phyloP scores from a whole-genome alignment of 2,113 vertebrate genomes.

The Entosphenus tridentatus region DNA sequence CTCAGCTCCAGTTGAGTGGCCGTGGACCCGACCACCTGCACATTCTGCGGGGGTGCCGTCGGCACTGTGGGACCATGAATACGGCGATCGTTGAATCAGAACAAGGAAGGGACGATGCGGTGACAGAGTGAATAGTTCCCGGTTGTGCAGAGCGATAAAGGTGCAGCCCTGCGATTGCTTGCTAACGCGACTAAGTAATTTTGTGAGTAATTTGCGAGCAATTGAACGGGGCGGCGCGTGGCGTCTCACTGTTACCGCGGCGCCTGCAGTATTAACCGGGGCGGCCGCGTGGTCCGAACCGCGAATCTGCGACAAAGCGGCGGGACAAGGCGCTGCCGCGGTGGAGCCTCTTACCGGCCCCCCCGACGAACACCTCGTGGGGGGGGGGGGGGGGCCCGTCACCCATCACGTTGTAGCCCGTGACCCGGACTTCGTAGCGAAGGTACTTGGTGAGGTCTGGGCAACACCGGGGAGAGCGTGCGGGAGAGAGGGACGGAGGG shows the following conservation, averaged over 20 bases:
- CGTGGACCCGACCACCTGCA: constrained; percentile 41
- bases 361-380: constrained; percentile 84
- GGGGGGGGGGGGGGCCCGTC: constrained; percentile 63
- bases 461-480: neutral
- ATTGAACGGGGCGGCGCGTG: too few relatives aligned
- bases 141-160: too few relatives aligned
- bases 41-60: constrained; percentile 47
- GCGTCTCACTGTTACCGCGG: too few relatives aligned
- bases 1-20: constrained; percentile 81
- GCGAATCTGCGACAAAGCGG: too few relatives aligned
- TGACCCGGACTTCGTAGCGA: constrained; percentile 82
- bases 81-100: too few relatives aligned
- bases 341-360: constrained; percentile 40
- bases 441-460: constrained; percentile 70
- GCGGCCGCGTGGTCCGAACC: too few relatives aligned
- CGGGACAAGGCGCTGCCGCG: accelerated
- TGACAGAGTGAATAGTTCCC: too few relatives aligned
- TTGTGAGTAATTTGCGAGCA: too few relatives aligned
- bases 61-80: constrained; percentile 31
- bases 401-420: constrained; percentile 64
- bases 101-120: too few relatives aligned
- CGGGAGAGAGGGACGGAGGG: neutral
- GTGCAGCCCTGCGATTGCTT: too few relatives aligned
- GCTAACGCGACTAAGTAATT: too few relatives aligned
- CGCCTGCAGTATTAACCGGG: too few relatives aligned